Base-by-base conservation (phyloP, 2,113 vertebrate species). In the Tricholaema leucomelas region DNA sequence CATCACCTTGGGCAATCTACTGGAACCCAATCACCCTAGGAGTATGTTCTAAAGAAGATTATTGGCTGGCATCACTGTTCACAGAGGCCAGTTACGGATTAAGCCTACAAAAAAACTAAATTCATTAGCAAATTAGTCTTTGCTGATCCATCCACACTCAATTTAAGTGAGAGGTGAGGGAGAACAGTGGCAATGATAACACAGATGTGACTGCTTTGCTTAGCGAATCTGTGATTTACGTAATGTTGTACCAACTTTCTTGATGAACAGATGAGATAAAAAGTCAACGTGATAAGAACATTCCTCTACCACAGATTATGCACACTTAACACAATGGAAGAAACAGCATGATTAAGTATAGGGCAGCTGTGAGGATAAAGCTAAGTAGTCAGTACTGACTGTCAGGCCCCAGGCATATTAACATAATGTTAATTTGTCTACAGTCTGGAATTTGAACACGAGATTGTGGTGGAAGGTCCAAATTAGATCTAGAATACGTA, bases 111-210 rank as follows among this genome's bases (percentile, higher is more conserved):
- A 50, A 90, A 64, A 73, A 65, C 24, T 58, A 73, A 80, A 88
- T 88, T 90, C 35, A 90, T 18, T 81, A 77, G 72, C 50, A 92
- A 80, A 16, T 80, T 73, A 87, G 54, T 91, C 65, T 52, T 70
- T 84, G 31, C 19, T 81, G 66, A 81, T 88, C 31, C 5, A 31
- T 93, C 52, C 40, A 31, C 54, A 48, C 24, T 61, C 44, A 66
- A 82, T n/a, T 46, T 40, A 83, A 78, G 40, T 40, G 36, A 80
- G 28, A 91, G 7, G 56, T 78, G 38, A 56, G 4, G 84, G 65
- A 60, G n/a, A 78, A 87, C n/a, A 10, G 10, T 64, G 61, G 36
- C 58, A 81, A 16, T 7, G 17, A 8, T 50, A 74, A 72, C 17
- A 65, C 21, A 88, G 60, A 77, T 40, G 30, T 30, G 35, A 50